Evolutionary conservation across 1,140 invertebrate genomes (phyloP).

Genomic region (Platorchestia sp.): DNA sequence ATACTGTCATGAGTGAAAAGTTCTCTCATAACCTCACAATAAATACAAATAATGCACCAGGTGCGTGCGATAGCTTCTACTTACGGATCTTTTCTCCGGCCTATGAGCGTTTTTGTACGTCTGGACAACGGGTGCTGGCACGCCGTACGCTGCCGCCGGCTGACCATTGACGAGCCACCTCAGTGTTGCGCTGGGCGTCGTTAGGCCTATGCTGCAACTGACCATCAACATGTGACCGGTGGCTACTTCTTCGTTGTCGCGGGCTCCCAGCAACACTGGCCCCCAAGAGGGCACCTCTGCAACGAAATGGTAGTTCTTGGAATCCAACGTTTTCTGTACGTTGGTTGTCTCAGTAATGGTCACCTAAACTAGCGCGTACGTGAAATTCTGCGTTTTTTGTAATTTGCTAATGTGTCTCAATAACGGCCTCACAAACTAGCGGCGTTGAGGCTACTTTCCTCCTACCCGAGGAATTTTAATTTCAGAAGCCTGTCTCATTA

Average conservation of each 20-base stretch:
- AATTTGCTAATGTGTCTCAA: no score
- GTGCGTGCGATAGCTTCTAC: not conserved
- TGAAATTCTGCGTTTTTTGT: no score
- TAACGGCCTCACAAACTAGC: no score
- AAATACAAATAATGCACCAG: not conserved
- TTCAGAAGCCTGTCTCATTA: no score
- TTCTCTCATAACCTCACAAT: not conserved
- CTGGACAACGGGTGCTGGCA: slow-evolving; percentile 11
- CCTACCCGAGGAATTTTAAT: no score
- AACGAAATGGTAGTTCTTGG: no score
- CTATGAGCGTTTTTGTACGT: slow-evolving; percentile 18
- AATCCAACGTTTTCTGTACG: no score
- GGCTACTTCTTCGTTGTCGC: slow-evolving; percentile 15
- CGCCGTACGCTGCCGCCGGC: not conserved
- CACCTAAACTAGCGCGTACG: no score
- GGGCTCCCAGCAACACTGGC: slow-evolving; percentile 33
- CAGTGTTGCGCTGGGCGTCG: not conserved
- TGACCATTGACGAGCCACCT: slow-evolving; percentile 34
- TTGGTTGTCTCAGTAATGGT: no score
- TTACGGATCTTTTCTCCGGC: slow-evolving; percentile 26
- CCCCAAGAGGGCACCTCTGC: slow-evolving; percentile 61
- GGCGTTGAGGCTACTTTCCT: no score
- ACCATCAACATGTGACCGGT: not conserved
- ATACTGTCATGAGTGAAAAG: no score
- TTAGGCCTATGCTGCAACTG: slow-evolving; percentile 26